Evolutionary conservation across 1,140 invertebrate species (phyloP).

Genomic region (Zaprionus ghesquierei): DNA sequence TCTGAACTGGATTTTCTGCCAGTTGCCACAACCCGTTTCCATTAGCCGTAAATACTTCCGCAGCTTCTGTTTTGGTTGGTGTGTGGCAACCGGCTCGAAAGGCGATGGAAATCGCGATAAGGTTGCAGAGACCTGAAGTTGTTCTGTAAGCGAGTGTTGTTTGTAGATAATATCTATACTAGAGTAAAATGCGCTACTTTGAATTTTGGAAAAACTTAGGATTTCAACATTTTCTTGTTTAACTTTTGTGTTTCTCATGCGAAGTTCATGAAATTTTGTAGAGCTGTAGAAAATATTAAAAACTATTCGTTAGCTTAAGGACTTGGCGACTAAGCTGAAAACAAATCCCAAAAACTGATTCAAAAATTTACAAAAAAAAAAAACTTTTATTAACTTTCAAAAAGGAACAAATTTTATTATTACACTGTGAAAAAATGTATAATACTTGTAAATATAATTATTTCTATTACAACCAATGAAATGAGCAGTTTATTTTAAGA

Average conservation of each 20-base stretch:
- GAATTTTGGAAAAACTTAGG: background rate
- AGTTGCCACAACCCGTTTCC: constrained; percentile 48
- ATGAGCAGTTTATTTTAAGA: too few species aligned
- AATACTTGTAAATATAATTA: too few species aligned
- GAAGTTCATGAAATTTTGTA: background rate
- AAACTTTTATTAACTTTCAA: too few species aligned
- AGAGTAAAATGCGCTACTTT: too few species aligned
- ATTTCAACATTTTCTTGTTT: background rate
- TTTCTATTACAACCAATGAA: too few species aligned
- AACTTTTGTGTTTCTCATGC: background rate
- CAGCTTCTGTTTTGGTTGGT: constrained; percentile 32
- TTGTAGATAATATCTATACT: background rate
- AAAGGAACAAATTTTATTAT: too few species aligned
- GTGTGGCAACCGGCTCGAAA: constrained; percentile 64
- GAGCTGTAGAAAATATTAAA: background rate
- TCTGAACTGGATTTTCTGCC: constrained; percentile 43
- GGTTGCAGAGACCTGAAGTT: background rate
- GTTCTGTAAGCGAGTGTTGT: background rate
- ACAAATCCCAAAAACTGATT: background rate
- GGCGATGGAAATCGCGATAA: background rate
- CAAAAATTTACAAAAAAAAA: too few species aligned
- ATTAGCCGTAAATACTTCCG: constrained; percentile 58
- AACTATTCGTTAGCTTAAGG: background rate
- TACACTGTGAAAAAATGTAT: too few species aligned
- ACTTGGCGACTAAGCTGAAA: background rate